Base-by-base conservation (phyloP, 2,113 vertebrate species). In the Thryonomys swinderianus region DNA sequence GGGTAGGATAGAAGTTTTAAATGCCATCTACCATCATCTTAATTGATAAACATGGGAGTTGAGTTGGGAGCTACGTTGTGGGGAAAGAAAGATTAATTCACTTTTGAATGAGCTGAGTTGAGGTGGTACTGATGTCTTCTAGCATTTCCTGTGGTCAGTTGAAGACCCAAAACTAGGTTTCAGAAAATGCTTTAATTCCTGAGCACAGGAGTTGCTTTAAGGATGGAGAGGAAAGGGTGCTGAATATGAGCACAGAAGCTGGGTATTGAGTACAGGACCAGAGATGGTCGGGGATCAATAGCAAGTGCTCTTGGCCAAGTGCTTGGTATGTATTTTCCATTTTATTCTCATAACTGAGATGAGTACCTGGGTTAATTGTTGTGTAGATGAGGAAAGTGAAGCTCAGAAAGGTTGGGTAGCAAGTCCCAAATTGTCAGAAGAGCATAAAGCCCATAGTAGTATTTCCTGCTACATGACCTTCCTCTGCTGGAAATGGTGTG, bases 101-200 rank as follows among this genome's bases (percentile, higher is more conserved):
- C 27, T 88, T 92, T 59, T 69, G 16, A 80, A 18, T 40, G 82
- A 30, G 57, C 62, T 82, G 78, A 51, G 8, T 42, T 85, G 45
- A 88, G 45, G 14, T 34, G 71, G 18, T 40, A 23, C 3, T 59
- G 45, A 62, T 67, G 32, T 42, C 9, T 66, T 12, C 48, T 61
- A 73, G 37, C 76, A 11, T 91, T 86, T 90, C 64, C 85, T 55
- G 66, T 32, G 66, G 61, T 82, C 69, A 62, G 1, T 16, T 18
- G 78, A 67, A 87, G 53, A 93, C 69, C 42, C 51, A 20, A 48
- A 83, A 90, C 51, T 90, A 30, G 55, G 40, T 93, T 95, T 93
- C 59, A 93, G 74, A 85, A 76, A 73, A 74, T 20, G 37, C 25
- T 90, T 42, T 83, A 61, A 21, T 3, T 85, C 55, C 27, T 20